Conservation (phyloP, 2,888 invertebrate genomes). For the Athalia rosae region DNA sequence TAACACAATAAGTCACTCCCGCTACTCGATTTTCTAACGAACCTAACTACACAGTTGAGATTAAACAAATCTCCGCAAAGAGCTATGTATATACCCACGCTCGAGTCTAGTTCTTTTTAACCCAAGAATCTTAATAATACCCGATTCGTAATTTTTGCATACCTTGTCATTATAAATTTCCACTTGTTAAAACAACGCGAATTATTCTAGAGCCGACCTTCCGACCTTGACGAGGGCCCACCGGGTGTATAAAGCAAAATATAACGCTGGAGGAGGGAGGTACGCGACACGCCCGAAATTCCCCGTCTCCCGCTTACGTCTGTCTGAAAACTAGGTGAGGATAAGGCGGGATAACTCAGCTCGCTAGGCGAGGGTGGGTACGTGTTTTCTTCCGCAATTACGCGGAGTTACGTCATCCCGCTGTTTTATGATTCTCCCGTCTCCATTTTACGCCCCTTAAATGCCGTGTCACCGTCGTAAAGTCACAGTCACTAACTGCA, state of each 20-base stretch:
- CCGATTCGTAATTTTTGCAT: neutral
- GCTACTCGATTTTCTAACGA: constrained; percentile 10
- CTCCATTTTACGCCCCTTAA: constrained; percentile 15
- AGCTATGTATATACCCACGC: too few species aligned
- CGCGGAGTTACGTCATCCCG: constrained; percentile 58
- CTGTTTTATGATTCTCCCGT: constrained; percentile 54
- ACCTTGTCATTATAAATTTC: too few species aligned
- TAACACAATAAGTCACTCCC: neutral
- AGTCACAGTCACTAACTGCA: constrained; percentile 28
- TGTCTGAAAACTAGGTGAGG: neutral
- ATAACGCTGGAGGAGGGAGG: neutral
- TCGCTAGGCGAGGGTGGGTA: constrained; percentile 54
- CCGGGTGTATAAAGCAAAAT: neutral
- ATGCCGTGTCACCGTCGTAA: constrained; percentile 32
- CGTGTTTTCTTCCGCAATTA: constrained; percentile 62
- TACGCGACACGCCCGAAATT: neutral
- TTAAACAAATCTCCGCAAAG: neutral
- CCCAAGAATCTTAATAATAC: neutral
- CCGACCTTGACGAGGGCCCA: too few species aligned
- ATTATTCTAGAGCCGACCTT: too few species aligned
- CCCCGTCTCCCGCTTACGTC: neutral
- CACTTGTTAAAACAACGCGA: too few species aligned
- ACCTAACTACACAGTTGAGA: constrained; percentile 7
- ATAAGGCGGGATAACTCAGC: neutral
- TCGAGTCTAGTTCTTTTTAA: neutral